A percentile compares a stretch with the other conserved stretches of the same genome.
Evolutionary conservation across 2,888 invertebrate species (phyloP).

Genomic region (Mylabris sibirica): DNA sequence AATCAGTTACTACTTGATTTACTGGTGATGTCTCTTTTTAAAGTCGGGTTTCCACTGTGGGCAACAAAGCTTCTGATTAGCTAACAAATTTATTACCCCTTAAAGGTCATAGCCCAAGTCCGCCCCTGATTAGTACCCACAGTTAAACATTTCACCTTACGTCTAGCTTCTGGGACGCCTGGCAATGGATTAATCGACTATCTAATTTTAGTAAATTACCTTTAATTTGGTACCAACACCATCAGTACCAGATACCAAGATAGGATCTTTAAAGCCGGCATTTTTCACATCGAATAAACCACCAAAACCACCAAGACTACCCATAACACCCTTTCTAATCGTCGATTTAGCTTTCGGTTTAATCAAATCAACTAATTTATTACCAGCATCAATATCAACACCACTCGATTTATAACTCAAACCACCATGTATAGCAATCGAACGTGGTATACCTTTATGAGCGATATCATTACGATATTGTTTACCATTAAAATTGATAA

Average conservation of each 20-base stretch:
- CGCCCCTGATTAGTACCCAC: too few species aligned
- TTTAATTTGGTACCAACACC: constrained; percentile 98
- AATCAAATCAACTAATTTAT: constrained; percentile 82
- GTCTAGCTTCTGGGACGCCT: too few species aligned
- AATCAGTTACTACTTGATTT: too few species aligned
- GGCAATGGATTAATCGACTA: too few species aligned
- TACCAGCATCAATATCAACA: constrained; percentile 93
- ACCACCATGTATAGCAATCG: not conserved
- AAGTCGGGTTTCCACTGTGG: too few species aligned
- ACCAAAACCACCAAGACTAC: constrained; percentile 90
- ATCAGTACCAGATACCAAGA: constrained; percentile 93
- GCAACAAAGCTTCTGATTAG: too few species aligned
- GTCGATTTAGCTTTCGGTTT: constrained; percentile 85
- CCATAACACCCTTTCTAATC: constrained; percentile 78
- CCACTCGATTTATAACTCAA: constrained; percentile 90
- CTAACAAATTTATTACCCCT: too few species aligned
- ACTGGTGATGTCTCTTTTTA: too few species aligned
- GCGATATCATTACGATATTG: constrained; percentile 92
- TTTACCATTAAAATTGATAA: constrained; percentile 82
- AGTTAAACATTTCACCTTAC: too few species aligned
- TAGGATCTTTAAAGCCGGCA: constrained; percentile 77
- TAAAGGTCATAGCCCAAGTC: too few species aligned
- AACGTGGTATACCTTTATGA: constrained; percentile 79
- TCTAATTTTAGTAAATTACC: too few species aligned
- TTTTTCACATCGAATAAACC: constrained; percentile 88